phyloP scores from a whole-genome alignment of 2,113 vertebrate genomes.

The Mola mola region DNA sequence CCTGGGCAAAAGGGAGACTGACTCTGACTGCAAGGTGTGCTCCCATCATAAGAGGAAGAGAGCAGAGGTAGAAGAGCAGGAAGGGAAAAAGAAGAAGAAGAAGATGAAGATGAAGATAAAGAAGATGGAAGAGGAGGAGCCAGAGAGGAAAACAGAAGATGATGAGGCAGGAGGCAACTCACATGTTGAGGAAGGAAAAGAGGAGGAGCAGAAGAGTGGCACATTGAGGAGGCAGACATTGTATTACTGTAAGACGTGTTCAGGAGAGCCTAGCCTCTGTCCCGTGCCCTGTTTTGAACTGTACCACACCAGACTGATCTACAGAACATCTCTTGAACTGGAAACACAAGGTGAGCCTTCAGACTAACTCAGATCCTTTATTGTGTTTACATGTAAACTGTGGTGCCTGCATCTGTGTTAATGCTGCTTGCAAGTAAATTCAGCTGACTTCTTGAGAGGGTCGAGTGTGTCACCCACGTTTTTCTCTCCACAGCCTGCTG shows the following conservation, averaged over 20 bases:
- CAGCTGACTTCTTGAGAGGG: constrained; percentile 47
- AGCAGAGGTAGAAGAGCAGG: constrained; percentile 34
- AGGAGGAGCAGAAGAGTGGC: constrained; percentile 3
- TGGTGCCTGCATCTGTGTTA: not conserved
- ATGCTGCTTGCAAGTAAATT: constrained; percentile 11
- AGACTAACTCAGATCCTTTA: not conserved
- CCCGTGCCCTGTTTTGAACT: constrained; percentile 76
- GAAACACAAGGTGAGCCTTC: constrained; percentile 55
- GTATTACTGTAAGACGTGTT: constrained; percentile 73
- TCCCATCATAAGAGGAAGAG: constrained; percentile 53
- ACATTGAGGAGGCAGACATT: constrained; percentile 10
- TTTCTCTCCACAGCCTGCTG: constrained; percentile 70
- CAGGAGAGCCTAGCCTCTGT: constrained; percentile 71
- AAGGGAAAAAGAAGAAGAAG: constrained; percentile 2
- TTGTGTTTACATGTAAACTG: too few relatives aligned
- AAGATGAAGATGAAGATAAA: not conserved
- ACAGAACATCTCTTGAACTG: constrained; percentile 49
- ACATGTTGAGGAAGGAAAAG: not conserved
- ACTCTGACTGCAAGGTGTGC: constrained; percentile 69
- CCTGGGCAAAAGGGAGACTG: constrained; percentile 48
- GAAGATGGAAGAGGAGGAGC: constrained; percentile 9
- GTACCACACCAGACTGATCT: constrained; percentile 74
- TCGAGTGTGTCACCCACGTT: constrained; percentile 64
- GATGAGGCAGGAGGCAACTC: not conserved
- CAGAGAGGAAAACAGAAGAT: not conserved